These are phyloP conservation scores for Neoascia interrupta DNA, from an alignment of 2,888 invertebrate genomes.

Conservation along the genomic window DNA sequence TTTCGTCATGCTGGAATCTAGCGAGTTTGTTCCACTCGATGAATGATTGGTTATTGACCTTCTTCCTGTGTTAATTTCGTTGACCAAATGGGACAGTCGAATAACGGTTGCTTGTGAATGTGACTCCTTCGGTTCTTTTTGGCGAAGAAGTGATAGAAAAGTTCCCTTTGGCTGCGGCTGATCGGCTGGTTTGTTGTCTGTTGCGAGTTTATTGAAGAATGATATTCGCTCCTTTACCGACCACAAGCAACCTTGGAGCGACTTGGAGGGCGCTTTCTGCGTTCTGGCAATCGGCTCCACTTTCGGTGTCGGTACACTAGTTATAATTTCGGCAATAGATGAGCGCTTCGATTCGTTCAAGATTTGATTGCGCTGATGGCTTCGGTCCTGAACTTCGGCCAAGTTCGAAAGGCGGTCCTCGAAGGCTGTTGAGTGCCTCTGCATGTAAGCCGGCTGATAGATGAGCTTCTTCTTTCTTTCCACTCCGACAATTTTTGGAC, in stretches of 20 bases:
- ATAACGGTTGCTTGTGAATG: slow-evolving; percentile 6
- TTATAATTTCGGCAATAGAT: neutral
- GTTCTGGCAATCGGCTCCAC: too few species aligned
- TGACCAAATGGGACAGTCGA: slow-evolving; percentile 27
- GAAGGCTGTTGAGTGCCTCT: slow-evolving; percentile 25
- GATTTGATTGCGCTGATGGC: neutral
- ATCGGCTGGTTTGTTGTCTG: neutral
- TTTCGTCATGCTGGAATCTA: neutral
- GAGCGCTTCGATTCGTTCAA: slow-evolving; percentile 1
- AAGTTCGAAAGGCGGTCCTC: neutral
- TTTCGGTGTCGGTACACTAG: neutral
- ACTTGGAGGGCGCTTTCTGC: too few species aligned
- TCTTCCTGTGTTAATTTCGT: neutral
- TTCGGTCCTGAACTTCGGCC: neutral
- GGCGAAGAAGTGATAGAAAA: slow-evolving; percentile 34
- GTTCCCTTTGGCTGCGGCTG: slow-evolving; percentile 18
- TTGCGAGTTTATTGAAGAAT: slow-evolving; percentile 44
- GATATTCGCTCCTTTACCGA: slow-evolving; percentile 46
- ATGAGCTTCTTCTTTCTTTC: slow-evolving; percentile 37
- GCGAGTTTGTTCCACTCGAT: neutral
- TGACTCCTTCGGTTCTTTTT: slow-evolving; percentile 20
- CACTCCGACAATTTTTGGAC: slow-evolving; percentile 48
- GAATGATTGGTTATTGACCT: too few species aligned
- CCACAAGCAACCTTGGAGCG: too few species aligned
- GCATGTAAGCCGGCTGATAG: slow-evolving; percentile 41